Evolutionary conservation across 2,888 invertebrate genomes (phyloP).

Genomic region (Pasiphila rectangulata): DNA sequence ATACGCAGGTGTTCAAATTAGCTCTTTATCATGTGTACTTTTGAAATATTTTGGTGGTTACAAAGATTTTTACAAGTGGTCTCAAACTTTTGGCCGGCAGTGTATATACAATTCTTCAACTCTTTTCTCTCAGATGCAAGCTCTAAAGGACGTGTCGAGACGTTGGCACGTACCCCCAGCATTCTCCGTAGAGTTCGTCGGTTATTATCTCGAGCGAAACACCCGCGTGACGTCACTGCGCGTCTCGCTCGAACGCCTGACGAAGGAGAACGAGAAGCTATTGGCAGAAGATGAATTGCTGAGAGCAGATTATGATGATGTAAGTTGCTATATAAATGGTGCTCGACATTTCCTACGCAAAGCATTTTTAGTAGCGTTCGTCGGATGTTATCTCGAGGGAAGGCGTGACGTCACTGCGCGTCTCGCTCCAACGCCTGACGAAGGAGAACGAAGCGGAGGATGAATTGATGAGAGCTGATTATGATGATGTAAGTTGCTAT

Average conservation of each 20-base stretch:
- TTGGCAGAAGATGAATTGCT: slow-evolving; percentile 88
- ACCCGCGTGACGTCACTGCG: slow-evolving; percentile 89
- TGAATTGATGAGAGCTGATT: slow-evolving; percentile 85
- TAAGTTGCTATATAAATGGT: slow-evolving; percentile 44
- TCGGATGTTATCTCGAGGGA: slow-evolving; percentile 95
- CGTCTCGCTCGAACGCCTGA: slow-evolving; percentile 86
- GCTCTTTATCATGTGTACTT: no score
- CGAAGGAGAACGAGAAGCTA: slow-evolving; percentile 86
- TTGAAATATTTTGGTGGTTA: no score
- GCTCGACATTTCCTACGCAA: no score
- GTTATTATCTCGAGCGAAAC: slow-evolving; percentile 95
- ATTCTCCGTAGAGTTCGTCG: slow-evolving; percentile 96
- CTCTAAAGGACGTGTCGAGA: slow-evolving; percentile 91
- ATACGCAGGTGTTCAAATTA: no score
- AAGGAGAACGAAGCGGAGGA: slow-evolving; percentile 90
- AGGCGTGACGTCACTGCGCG: slow-evolving; percentile 91
- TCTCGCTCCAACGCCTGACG: slow-evolving; percentile 87
- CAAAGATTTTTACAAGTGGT: no score
- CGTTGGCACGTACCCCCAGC: slow-evolving; percentile 97
- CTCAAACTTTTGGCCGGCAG: no score
- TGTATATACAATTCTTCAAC: background rate
- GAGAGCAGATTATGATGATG: slow-evolving; percentile 89
- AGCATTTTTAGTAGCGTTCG: slow-evolving; percentile 96
- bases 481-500: slow-evolving; percentile 83
- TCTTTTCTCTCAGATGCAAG: slow-evolving; percentile 75